A percentile compares a stretch with the other conserved stretches of the same genome.
phyloP scores from a whole-genome alignment of 2,113 vertebrate species.

The Cynopterus brachyotis region DNA sequence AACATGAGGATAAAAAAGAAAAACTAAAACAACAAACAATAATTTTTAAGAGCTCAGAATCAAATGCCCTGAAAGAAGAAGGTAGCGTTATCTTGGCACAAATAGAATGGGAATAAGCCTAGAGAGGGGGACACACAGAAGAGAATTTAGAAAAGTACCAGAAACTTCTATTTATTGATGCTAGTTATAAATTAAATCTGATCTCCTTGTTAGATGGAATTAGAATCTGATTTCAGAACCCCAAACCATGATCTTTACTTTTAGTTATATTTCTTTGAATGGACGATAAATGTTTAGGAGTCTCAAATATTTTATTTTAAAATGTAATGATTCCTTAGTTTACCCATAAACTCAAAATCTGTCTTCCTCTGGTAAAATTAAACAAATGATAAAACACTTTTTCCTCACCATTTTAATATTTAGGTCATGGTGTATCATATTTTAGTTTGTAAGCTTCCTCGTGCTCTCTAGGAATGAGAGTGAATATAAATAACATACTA shows the following conservation, averaged over 20 bases:
- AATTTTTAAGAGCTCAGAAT: neutral
- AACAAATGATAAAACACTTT: slow-evolving; percentile 43
- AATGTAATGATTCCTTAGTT: neutral
- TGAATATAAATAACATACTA: neutral
- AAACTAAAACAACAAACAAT: neutral
- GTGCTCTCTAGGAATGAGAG: slow-evolving; percentile 18
- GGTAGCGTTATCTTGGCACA: neutral
- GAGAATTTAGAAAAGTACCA: neutral
- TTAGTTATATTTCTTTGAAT: neutral
- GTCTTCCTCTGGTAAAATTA: neutral
- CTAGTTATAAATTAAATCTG: neutral
- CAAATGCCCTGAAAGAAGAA: neutral
- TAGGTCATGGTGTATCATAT: slow-evolving; percentile 42
- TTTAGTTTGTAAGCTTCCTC: slow-evolving; percentile 65
- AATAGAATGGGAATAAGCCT: neutral
- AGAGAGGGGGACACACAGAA: neutral
- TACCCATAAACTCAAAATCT: neutral
- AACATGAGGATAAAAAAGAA: neutral
- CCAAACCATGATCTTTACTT: neutral
- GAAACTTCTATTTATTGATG: neutral
- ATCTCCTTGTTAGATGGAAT: neutral
- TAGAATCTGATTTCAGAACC: neutral
- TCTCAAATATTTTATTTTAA: slow-evolving; percentile 35
- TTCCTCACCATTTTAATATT: slow-evolving; percentile 58
- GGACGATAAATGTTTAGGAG: neutral